Evolutionary conservation across 2,113 vertebrate species (phyloP).

Genomic region (Clarias gariepinus): DNA sequence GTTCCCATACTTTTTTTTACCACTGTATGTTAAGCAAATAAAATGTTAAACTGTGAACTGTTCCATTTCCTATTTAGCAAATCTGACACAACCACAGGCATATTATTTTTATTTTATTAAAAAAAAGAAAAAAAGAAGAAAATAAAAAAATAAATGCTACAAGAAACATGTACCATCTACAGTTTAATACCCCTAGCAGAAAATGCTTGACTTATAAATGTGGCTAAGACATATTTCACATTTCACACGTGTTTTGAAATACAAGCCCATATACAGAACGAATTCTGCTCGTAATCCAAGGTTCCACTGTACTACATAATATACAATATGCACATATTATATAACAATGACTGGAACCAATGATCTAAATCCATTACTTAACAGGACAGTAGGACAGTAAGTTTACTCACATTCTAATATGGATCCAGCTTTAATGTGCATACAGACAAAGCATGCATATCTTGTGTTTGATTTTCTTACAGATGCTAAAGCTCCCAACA

Average conservation of each 20-base stretch:
- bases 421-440: neutral
- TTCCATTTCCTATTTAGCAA: neutral
- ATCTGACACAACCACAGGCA: neutral
- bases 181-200: neutral
- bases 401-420: constrained; percentile 2
- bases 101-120: neutral
- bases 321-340: neutral
- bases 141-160: neutral
- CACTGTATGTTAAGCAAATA: neutral
- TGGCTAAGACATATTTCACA: neutral
- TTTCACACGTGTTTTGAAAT: too few species aligned
- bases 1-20: too few species aligned
- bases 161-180: neutral
- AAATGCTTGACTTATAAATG: neutral
- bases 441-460: neutral
- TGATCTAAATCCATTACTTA: neutral
- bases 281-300: too few species aligned
- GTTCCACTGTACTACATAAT: too few species aligned
- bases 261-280: too few species aligned
- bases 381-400: neutral
- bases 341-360: neutral
- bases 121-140: neutral
- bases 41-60: too few species aligned
- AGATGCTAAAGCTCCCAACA: neutral
- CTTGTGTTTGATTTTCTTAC: neutral